Evolutionary conservation across 2,888 invertebrate genomes (phyloP).

Genomic region (Perdita meconis): DNA sequence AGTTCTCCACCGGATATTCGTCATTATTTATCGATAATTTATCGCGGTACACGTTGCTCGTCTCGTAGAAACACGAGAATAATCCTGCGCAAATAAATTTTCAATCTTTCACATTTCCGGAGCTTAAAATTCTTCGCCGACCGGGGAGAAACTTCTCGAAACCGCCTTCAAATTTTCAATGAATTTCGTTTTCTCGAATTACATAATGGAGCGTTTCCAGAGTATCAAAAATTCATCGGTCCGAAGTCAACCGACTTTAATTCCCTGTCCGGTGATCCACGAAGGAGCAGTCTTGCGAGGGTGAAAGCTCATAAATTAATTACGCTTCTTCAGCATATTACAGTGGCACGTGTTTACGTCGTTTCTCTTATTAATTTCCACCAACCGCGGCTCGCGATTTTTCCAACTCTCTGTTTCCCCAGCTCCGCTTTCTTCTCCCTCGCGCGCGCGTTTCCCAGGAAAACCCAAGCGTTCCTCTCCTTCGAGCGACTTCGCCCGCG

Average conservation of each 20-base stretch:
- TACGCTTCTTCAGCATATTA: conserved; percentile 46
- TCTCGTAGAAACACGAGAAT: no score
- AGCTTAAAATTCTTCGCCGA: no score
- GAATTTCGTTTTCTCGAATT: not conserved
- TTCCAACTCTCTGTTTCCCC: no score
- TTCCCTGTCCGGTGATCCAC: conserved; percentile 17
- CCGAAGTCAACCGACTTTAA: conserved; percentile 10
- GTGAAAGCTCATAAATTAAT: conserved; percentile 52
- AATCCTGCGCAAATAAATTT: no score
- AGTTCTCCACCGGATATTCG: not conserved
- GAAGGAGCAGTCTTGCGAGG: not conserved
- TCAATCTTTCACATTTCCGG: no score
- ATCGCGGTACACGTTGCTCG: no score
- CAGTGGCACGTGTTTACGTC: conserved; percentile 60
- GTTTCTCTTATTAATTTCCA: conserved; percentile 66
- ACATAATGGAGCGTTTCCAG: not conserved
- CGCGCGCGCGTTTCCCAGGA: conserved; percentile 8
- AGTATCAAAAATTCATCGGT: not conserved
- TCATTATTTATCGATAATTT: conserved; percentile 5
- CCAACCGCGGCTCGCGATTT: no score
- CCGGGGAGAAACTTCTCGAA: no score
- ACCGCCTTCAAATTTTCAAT: no score
- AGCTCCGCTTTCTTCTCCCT: not conserved
- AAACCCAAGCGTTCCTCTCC: conserved; percentile 5
- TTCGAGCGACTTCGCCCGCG: conserved; percentile 16